Percentiles rank a stretch among this genome's conserved stretches.
phyloP scores from a whole-genome alignment of 2,797 vertebrate genomes.

The Acanthurus tractus region DNA sequence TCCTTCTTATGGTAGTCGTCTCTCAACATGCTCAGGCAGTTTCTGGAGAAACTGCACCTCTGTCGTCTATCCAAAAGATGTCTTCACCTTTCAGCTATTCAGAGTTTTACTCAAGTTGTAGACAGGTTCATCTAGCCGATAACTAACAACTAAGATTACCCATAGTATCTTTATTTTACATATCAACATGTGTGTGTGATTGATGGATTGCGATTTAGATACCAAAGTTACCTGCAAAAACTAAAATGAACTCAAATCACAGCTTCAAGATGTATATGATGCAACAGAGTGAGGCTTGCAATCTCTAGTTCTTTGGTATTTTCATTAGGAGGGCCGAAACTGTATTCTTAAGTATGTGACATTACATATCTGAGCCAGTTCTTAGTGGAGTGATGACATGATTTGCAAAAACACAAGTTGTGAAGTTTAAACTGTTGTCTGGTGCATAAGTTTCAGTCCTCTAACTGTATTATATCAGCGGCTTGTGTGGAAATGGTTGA shows the following conservation, averaged over 20 bases:
- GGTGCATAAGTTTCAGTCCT: conserved; percentile 58
- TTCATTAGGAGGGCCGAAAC: conserved; percentile 28
- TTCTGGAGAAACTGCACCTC: conserved; percentile 34
- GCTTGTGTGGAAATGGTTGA: conserved; percentile 73
- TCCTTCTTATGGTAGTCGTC: conserved; percentile 43
- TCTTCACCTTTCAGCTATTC: conserved; percentile 26
- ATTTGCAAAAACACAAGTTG: conserved; percentile 63
- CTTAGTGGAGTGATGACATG: conserved; percentile 68
- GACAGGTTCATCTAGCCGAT: conserved; percentile 22
- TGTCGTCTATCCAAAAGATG: conserved; percentile 28
- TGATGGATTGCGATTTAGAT: conserved; percentile 50
- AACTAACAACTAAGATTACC: conserved; percentile 20
- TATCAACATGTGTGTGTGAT: conserved; percentile 28
- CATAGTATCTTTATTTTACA: conserved; percentile 18
- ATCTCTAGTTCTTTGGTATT: conserved; percentile 46
- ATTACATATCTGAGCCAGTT: conserved; percentile 73
- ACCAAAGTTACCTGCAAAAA: conserved; percentile 66
- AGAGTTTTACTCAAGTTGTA: conserved; percentile 24
- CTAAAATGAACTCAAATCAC: conserved; percentile 19
- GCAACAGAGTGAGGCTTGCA: conserved; percentile 36
- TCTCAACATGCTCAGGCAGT: conserved; percentile 33
- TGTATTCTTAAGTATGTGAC: conserved; percentile 57
- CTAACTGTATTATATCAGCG: conserved; percentile 71
- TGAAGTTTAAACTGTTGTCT: conserved; percentile 67
- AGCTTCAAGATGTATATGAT: conserved; percentile 23